phyloP scores from a whole-genome alignment of 1,140 invertebrate genomes.

The Aleiodes sp. region DNA sequence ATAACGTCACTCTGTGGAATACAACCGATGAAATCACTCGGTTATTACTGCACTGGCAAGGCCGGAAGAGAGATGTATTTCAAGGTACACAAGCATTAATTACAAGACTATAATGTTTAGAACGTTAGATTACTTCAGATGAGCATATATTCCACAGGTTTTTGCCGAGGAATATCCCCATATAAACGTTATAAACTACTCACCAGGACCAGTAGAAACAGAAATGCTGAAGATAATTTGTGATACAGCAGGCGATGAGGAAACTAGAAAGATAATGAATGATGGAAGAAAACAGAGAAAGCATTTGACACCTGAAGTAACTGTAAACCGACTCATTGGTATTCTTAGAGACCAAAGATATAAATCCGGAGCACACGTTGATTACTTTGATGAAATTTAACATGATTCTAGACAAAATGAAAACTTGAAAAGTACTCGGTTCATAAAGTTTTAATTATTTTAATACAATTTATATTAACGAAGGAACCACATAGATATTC shows the following conservation, averaged over 20 bases:
- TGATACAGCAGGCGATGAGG: slow-evolving; percentile 69
- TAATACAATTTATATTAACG: not conserved
- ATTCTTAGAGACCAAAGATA: slow-evolving; percentile 79
- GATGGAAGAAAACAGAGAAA: slow-evolving; percentile 68
- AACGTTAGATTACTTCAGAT: not conserved
- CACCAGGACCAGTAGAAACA: slow-evolving; percentile 92
- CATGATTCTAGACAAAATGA: slow-evolving; percentile 24
- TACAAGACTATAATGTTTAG: slow-evolving; percentile 4
- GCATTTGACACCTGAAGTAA: slow-evolving; percentile 79
- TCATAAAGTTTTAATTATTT: not conserved
- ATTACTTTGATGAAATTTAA: slow-evolving; percentile 79
- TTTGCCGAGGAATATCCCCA: slow-evolving; percentile 83
- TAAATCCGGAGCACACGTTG: slow-evolving; percentile 84
- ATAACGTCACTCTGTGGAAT: slow-evolving; percentile 87
- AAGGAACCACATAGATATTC: not conserved
- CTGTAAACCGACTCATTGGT: slow-evolving; percentile 77
- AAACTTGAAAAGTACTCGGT: not conserved
- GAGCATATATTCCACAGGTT: slow-evolving; percentile 48
- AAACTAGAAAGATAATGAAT: slow-evolving; percentile 72
- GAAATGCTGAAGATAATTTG: slow-evolving; percentile 83
- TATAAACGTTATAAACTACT: slow-evolving; percentile 87
- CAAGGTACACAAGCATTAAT: slow-evolving; percentile 64
- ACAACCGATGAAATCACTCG: slow-evolving; percentile 78
- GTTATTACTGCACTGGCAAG: slow-evolving; percentile 87
- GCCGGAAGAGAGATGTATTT: slow-evolving; percentile 94